A percentile compares a stretch with the other conserved stretches of the same genome.
phyloP scores from a whole-genome alignment of 2,888 invertebrate species.

The Drosophila histrio region DNA sequence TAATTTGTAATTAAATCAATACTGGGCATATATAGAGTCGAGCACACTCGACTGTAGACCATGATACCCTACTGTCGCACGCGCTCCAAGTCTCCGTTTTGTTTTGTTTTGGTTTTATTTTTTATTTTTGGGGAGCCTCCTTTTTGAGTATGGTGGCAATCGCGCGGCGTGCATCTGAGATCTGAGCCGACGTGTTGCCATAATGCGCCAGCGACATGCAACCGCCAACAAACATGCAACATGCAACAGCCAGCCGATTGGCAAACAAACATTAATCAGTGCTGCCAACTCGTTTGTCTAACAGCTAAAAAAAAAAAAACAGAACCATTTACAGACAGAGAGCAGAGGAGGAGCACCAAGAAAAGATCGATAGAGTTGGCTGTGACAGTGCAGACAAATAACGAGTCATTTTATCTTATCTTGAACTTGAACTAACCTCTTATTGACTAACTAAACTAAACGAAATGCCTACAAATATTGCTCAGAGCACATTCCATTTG shows the following conservation, averaged over 20 bases:
- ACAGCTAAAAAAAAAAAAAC: slow-evolving; percentile 1
- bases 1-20: too few relatives aligned
- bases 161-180: slow-evolving; percentile 69
- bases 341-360: neutral
- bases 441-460: slow-evolving; percentile 10
- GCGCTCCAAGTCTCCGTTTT: neutral
- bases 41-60: too few relatives aligned
- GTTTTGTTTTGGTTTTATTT: neutral
- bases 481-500: neutral
- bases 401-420: slow-evolving; percentile 38
- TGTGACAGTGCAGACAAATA: neutral
- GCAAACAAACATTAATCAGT: slow-evolving; percentile 50
- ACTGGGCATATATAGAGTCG: too few relatives aligned
- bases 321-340: neutral
- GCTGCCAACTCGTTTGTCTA: slow-evolving; percentile 31
- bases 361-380: neutral
- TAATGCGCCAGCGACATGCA: slow-evolving; percentile 58
- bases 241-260: slow-evolving; percentile 44
- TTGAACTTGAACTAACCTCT: slow-evolving; percentile 10
- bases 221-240: slow-evolving; percentile 34
- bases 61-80: too few relatives aligned
- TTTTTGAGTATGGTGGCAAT: slow-evolving; percentile 45
- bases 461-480: slow-evolving; percentile 9
- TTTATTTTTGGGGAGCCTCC: slow-evolving; percentile 7
- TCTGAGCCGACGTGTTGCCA: slow-evolving; percentile 59